Conservation (phyloP, 1,140 invertebrate genomes). For the Nymphalis io region DNA sequence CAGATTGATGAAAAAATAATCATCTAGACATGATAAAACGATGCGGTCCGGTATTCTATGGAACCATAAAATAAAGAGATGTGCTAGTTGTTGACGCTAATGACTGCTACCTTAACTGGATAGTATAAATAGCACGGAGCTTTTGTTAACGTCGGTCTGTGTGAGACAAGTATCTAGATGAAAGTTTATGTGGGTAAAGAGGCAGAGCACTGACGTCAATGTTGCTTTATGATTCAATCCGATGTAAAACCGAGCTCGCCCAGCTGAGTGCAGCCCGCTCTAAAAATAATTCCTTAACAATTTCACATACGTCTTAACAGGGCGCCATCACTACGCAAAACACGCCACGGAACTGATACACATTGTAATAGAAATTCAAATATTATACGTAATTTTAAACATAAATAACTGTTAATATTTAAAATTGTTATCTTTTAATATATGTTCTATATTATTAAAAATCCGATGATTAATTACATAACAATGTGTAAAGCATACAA, state of each 20-base stretch:
- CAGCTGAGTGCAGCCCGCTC: slow-evolving; percentile 74
- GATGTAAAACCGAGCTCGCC: slow-evolving; percentile 64
- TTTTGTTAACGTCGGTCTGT: slow-evolving; percentile 11
- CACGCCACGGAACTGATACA: slow-evolving; percentile 23
- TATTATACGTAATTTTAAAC: no score
- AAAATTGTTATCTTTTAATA: no score
- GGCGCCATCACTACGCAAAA: slow-evolving; percentile 37
- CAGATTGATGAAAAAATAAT: no score
- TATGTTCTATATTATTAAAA: no score
- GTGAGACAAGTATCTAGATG: slow-evolving; percentile 30
- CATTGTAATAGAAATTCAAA: slow-evolving; percentile 7
- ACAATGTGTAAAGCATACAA: no score
- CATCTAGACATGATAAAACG: no score
- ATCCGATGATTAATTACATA: no score
- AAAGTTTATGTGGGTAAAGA: slow-evolving; percentile 42
- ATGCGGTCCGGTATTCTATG: background rate
- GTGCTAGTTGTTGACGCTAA: no score
- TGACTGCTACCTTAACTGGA: background rate
- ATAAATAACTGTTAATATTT: no score
- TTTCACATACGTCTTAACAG: slow-evolving; percentile 59
- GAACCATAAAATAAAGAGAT: background rate
- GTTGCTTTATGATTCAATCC: slow-evolving; percentile 73
- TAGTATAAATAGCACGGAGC: slow-evolving; percentile 20
- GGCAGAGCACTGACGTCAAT: slow-evolving; percentile 67
- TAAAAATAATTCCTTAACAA: slow-evolving; percentile 71